phyloP scores from a whole-genome alignment of 2,797 vertebrate genomes.

The Silurus aristotelis region DNA sequence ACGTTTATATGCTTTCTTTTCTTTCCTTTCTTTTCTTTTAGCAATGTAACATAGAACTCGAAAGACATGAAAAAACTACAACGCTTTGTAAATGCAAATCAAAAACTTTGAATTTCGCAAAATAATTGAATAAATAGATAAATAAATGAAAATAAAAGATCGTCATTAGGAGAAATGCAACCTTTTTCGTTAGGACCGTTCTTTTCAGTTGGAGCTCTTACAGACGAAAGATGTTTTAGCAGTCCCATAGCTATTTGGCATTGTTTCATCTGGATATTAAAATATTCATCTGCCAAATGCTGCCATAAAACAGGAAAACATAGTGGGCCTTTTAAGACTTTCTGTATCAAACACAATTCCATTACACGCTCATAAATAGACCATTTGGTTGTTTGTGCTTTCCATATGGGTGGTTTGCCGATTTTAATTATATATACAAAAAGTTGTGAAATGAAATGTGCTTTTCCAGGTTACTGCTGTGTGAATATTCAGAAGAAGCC shows the following conservation, averaged over 20 bases:
- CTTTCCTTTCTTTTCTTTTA: neutral
- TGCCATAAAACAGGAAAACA: conserved; percentile 3
- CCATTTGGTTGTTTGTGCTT: neutral
- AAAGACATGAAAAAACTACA: neutral
- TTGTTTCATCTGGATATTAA: conserved; percentile 9
- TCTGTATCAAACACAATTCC: neutral
- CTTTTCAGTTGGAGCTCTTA: neutral
- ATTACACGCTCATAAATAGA: neutral
- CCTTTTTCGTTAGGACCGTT: neutral
- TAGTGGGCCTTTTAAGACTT: neutral
- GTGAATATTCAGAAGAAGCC: neutral
- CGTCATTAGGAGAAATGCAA: neutral
- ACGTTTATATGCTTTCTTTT: neutral
- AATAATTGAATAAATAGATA: neutral
- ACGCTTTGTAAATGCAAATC: too few relatives aligned
- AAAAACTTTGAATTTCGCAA: neutral
- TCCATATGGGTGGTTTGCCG: neutral
- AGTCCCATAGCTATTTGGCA: conserved; percentile 1
- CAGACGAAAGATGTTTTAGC: neutral
- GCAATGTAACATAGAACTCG: neutral
- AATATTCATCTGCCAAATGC: conserved; percentile 5
- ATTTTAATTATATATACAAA: neutral
- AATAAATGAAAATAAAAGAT: neutral
- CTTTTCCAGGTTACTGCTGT: neutral
- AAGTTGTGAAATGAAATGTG: neutral